These are phyloP conservation scores for Tinea semifulvella DNA, from an alignment of 2,888 invertebrate genomes.

Conservation along the genomic window DNA sequence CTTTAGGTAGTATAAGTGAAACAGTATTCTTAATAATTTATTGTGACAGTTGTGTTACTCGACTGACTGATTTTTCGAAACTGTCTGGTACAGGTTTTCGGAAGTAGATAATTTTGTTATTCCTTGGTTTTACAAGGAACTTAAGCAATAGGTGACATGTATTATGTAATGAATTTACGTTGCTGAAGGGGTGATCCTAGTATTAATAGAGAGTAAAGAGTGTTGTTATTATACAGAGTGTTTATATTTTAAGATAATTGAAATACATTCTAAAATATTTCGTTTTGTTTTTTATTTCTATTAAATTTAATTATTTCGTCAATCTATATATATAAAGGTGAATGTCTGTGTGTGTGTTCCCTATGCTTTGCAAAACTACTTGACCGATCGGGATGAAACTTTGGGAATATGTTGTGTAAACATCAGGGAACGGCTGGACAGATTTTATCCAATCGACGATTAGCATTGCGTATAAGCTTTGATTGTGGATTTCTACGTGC, in stretches of 20 bases:
- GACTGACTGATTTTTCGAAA: constrained; percentile 63
- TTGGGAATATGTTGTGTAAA: too few relatives aligned
- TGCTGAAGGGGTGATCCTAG: constrained; percentile 57
- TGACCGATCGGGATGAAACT: too few relatives aligned
- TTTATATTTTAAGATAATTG: constrained; percentile 21
- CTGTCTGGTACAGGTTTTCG: constrained; percentile 41
- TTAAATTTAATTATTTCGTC: neutral
- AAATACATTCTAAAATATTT: constrained; percentile 4
- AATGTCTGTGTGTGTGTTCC: too few relatives aligned
- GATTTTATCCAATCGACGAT: too few relatives aligned
- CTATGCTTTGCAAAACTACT: too few relatives aligned
- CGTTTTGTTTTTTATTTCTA: constrained; percentile 6
- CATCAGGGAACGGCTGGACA: too few relatives aligned
- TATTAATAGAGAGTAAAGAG: constrained; percentile 42
- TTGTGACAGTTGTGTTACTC: constrained; percentile 58
- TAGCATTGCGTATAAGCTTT: too few relatives aligned
- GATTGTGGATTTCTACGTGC: too few relatives aligned
- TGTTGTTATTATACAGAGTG: constrained; percentile 42
- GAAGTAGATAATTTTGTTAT: constrained; percentile 55
- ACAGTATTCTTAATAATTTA: constrained; percentile 51
- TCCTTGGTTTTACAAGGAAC: constrained; percentile 65
- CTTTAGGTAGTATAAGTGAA: constrained; percentile 17
- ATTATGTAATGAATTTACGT: constrained; percentile 35
- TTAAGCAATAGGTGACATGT: constrained; percentile 23
- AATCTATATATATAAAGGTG: too few relatives aligned